Evolutionary conservation across 2,888 invertebrate genomes (phyloP).

Genomic region (Mantis religiosa): DNA sequence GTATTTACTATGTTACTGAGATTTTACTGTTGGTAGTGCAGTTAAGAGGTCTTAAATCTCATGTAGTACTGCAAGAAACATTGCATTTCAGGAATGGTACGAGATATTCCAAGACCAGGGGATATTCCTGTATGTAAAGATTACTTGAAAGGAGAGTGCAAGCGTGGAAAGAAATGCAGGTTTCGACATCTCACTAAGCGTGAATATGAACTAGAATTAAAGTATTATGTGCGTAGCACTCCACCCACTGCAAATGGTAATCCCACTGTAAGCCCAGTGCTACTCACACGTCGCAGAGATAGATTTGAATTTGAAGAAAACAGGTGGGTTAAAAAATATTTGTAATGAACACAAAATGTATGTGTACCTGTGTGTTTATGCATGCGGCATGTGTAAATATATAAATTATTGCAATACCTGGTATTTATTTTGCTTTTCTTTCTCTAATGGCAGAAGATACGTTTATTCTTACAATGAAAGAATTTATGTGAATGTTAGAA

Average conservation of each 20-base stretch:
- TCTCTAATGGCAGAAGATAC: too few relatives aligned
- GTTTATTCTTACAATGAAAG: too few relatives aligned
- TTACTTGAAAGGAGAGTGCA: constrained; percentile 49
- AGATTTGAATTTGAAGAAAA: constrained; percentile 17
- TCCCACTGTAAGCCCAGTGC: background rate
- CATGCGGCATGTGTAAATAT: too few relatives aligned
- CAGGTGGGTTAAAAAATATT: background rate
- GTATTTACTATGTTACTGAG: background rate
- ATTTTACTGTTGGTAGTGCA: too few relatives aligned
- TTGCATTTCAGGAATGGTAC: background rate
- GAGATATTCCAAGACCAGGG: constrained; percentile 27
- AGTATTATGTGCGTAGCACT: background rate
- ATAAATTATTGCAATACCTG: too few relatives aligned
- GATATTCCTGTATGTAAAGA: constrained; percentile 51
- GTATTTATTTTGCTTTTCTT: too few relatives aligned
- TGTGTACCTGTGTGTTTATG: too few relatives aligned
- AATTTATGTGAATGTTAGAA: too few relatives aligned
- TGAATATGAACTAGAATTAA: constrained; percentile 27
- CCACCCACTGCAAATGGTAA: constrained; percentile 4
- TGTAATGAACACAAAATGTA: too few relatives aligned
- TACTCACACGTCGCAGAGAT: constrained; percentile 7
- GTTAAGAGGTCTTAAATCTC: too few relatives aligned
- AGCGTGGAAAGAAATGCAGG: constrained; percentile 45
- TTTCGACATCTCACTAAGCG: constrained; percentile 47
- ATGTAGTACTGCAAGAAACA: background rate